Evolutionary conservation across 2,797 vertebrate species (phyloP).

Genomic region (Streptopelia turtur): DNA sequence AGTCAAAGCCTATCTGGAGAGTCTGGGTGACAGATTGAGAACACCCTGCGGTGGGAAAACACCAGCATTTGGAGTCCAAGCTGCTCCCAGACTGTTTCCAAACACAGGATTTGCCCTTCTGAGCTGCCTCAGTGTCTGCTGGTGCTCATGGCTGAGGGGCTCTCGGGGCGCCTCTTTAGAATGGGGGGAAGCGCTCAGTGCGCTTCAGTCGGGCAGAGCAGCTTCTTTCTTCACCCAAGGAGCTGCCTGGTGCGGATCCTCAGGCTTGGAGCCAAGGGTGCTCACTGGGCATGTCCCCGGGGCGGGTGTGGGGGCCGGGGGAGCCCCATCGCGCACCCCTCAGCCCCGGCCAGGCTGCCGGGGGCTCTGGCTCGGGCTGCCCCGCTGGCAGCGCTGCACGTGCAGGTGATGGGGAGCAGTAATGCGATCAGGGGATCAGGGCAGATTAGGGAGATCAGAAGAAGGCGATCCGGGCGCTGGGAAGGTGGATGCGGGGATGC

Average conservation of each 20-base stretch:
- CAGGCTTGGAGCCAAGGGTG: not conserved
- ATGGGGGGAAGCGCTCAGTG: not conserved
- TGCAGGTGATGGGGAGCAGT: not conserved
- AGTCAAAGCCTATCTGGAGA: not conserved
- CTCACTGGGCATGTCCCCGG: not conserved
- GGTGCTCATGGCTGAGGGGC: not conserved
- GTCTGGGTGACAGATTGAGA: conserved; percentile 19
- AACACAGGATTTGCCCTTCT: not conserved
- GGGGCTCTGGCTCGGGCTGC: no score
- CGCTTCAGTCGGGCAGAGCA: not conserved
- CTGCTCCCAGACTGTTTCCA: not conserved
- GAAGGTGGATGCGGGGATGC: rapidly evolving
- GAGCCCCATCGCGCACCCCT: not conserved
- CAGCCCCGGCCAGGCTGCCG: no score
- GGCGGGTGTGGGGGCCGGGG: no score
- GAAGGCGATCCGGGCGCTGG: not conserved
- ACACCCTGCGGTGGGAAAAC: not conserved
- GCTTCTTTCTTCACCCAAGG: not conserved
- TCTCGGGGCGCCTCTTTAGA: conserved; percentile 1
- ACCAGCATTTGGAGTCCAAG: not conserved
- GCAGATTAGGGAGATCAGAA: not conserved
- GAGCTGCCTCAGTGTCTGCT: not conserved
- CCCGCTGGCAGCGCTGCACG: no score
- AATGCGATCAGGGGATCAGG: conserved; percentile 7
- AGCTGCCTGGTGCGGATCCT: not conserved